Percentiles rank a stretch among this genome's conserved stretches.
phyloP scores from a whole-genome alignment of 2,797 vertebrate genomes.

The Enteromius thamalakanensis region DNA sequence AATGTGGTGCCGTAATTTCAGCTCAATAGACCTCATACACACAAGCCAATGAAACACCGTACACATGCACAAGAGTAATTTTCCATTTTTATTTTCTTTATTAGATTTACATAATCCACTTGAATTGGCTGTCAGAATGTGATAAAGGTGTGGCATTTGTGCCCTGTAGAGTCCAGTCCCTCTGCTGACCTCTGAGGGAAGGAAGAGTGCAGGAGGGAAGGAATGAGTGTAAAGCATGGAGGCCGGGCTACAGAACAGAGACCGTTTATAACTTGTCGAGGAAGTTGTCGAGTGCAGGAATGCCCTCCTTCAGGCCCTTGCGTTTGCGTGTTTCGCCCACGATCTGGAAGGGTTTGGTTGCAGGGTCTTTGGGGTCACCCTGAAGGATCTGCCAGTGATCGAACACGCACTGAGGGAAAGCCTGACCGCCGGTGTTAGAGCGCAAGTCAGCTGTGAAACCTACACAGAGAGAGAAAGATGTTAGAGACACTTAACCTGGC shows the following conservation, averaged over 20 bases:
- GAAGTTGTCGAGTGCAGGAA: constrained; percentile 92
- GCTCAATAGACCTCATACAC: too few species aligned
- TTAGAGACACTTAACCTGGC: neutral
- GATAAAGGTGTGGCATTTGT: constrained; percentile 61
- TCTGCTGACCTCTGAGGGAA: constrained; percentile 37
- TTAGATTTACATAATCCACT: constrained; percentile 38
- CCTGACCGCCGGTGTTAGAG: constrained; percentile 92
- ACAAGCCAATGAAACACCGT: neutral
- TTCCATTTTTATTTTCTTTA: constrained; percentile 39
- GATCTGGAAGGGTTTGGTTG: constrained; percentile 78
- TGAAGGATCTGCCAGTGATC: constrained; percentile 95
- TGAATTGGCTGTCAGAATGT: constrained; percentile 2
- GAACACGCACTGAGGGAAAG: constrained; percentile 95
- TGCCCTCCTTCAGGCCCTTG: constrained; percentile 92
- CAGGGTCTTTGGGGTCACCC: constrained; percentile 81
- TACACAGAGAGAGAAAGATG: constrained; percentile 55
- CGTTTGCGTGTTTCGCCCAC: constrained; percentile 88
- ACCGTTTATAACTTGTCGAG: constrained; percentile 87
- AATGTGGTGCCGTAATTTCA: too few species aligned
- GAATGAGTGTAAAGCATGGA: constrained; percentile 60
- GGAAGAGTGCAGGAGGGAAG: constrained; percentile 49
- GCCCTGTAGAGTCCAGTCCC: constrained; percentile 77
- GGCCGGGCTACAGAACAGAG: neutral
- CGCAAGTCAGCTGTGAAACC: constrained; percentile 94
- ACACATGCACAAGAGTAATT: rapidly evolving